Evolutionary conservation across 1,140 invertebrate species (phyloP), one percentile per base, ranked within the genome.

Genomic region (Lordiphosa stackelbergi): DNA sequence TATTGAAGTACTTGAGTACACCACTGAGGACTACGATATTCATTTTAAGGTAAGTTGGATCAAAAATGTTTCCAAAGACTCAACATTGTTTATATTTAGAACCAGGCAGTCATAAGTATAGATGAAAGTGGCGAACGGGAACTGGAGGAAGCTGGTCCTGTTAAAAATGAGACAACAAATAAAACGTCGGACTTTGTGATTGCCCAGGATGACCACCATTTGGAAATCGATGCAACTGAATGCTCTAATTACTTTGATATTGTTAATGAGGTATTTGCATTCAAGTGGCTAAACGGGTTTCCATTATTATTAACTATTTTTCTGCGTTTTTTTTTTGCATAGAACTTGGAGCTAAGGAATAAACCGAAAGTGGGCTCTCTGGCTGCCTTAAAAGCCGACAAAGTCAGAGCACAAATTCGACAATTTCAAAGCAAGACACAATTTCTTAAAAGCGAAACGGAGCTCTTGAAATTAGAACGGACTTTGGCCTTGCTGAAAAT

Each of bases 381-480:
- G n/a, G 54, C 64, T 36, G 16, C 63, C 11, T 11, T 68, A 10
- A 58, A 11, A 12, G 63, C 64, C 3, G 63, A 68, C 2, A 68
- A 68, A 19, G 37, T 28, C 7, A 35, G 63, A 16, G 64, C 64
- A 0, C 64, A 66, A 48, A 68, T 68, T 7, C 45, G 38, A n/a
- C 64, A 68, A 10, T 68, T 28, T 19, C 54, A 66, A 5, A 59
- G 63, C 11, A 68, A 68, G 34, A 66, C 64, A 9, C 38, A 47
- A 46, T 68, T 68, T 1, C 34, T 68, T 2, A 68, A 42, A 2
- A 66, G 64, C 9, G 63, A 68, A 46, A 68, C 64, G 1, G 64
- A 68, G 4, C 66, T 66, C 24, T 35, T 68, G 0, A 66, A 68
- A n/a, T 31, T 68, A 1, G 64, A 66, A 19, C 54, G 63, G 1